A percentile compares a stretch with the other conserved stretches of the same genome.
These are phyloP conservation scores for Sebastes umbrosus DNA, from an alignment of 2,797 vertebrate genomes.

Conservation along the genomic window DNA sequence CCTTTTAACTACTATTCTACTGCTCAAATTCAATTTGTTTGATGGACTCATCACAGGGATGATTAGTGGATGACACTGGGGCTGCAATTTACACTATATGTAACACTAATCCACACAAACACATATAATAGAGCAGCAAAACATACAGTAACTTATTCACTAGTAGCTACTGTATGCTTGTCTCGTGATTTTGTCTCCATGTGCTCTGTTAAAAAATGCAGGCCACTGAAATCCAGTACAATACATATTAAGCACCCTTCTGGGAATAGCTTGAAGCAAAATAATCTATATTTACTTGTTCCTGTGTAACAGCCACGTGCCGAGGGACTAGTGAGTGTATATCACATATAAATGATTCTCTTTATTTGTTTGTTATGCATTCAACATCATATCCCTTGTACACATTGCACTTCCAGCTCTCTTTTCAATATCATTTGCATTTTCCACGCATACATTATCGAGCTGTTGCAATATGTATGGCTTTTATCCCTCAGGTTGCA, in stretches of 20 bases:
- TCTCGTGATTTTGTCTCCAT: constrained; percentile 25
- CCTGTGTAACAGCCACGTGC: constrained; percentile 30
- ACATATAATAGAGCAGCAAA: not conserved
- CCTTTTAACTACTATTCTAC: not conserved
- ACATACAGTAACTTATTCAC: not conserved
- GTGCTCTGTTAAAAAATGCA: constrained; percentile 10
- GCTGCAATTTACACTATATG: not conserved
- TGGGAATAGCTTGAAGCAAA: constrained; percentile 48
- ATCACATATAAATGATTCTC: constrained; percentile 56
- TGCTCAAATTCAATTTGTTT: constrained; percentile 2
- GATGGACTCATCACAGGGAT: not conserved
- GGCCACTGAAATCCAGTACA: constrained; percentile 37
- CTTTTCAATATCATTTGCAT: constrained; percentile 62
- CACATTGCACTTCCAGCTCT: constrained; percentile 39
- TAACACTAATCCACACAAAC: not conserved
- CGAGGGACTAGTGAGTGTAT: constrained; percentile 28
- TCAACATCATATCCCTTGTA: constrained; percentile 40
- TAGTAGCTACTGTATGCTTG: not conserved
- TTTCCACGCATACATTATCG: constrained; percentile 56
- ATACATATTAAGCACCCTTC: constrained; percentile 36
- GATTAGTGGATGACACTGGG: not conserved
- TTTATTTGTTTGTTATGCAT: constrained; percentile 56
- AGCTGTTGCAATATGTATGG: constrained; percentile 62
- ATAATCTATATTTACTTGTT: constrained; percentile 63
- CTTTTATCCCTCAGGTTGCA: constrained; percentile 51